phyloP scores from a whole-genome alignment of 2,113 vertebrate species.

The Podiceps cristatus region DNA sequence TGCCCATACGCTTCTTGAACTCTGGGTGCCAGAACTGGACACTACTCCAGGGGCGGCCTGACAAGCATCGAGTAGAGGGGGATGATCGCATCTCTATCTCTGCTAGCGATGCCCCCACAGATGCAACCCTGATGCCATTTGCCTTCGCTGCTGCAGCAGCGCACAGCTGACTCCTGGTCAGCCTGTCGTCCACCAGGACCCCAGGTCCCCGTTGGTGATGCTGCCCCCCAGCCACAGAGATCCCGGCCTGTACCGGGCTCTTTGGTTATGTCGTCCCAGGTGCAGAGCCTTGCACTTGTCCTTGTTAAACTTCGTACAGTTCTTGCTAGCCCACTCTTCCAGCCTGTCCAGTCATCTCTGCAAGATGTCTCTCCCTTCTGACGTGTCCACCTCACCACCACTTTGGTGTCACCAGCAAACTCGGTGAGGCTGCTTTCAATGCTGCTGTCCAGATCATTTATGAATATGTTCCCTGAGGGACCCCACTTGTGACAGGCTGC shows the following conservation, averaged over 20 bases:
- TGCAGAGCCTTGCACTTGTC: not conserved
- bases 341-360: not conserved
- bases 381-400: rapidly evolving
- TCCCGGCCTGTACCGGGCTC: not conserved
- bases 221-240: not conserved
- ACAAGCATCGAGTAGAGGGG: not conserved
- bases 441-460: not conserved
- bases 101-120: not conserved
- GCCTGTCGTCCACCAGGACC: not conserved
- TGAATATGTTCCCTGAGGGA: not conserved
- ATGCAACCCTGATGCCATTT: not conserved
- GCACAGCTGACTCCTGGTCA: rapidly evolving
- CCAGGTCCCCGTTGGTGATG: not conserved
- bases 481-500: not conserved
- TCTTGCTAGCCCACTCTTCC: rapidly evolving
- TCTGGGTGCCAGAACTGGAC: not conserved
- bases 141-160: not conserved
- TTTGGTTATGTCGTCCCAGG: not conserved
- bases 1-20: not conserved
- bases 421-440: not conserved
- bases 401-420: not conserved
- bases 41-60: not conserved
- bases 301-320: not conserved
- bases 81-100: not conserved
- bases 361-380: not conserved